Evolutionary conservation across 2,797 vertebrate genomes (phyloP), one percentile per base, ranked within the genome.

Genomic region (Orestias chungarensis): DNA sequence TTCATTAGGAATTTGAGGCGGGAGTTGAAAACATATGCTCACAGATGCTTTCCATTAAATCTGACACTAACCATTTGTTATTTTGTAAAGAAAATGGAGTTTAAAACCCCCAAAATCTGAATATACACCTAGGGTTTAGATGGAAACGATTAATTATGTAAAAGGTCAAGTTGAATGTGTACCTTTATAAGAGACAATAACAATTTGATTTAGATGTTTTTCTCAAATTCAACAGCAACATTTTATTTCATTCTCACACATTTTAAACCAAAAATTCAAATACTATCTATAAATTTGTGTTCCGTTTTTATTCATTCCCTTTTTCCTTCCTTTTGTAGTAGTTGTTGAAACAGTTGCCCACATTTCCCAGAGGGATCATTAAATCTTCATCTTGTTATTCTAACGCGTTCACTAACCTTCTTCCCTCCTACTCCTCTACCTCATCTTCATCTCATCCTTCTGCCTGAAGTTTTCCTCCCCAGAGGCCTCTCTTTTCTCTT

Each of bases 321-420:
- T 65, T 38, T 70, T 43, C 66, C 44, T 52, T 80, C 43, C 67
- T 38, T 47, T 17, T 31, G 43, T 12, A 14, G 6, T 17, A 66
- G 54, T 75, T 74, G 80, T 82, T 84, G 69, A 81, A 76, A 80
- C 78, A 87, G 70, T 82, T 83, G 80, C 79, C 87, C 81, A 86
- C 86, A 88, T 86, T 88, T 78, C 86, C 89, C 86, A 87, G 79
- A 83, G 90, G 88, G 82, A 90, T 90, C 83, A 89, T 89, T 91
- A 91, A 82, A 90, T 82, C 86, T 82, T 83, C 77, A 87, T 86
- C 83, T 85, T 27, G 69, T 84, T 87, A 86, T 87, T 83, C 86
- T 81, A 50, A 79, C 87, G 86, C 87, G 86, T 84, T 87, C 86
- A 75, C 82, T 82, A 81, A 87, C 87, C 85, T 84, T 70, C 84